Evolutionary conservation across 2,113 vertebrate genomes (phyloP).

Genomic region (Corythornis madagascariensis): DNA sequence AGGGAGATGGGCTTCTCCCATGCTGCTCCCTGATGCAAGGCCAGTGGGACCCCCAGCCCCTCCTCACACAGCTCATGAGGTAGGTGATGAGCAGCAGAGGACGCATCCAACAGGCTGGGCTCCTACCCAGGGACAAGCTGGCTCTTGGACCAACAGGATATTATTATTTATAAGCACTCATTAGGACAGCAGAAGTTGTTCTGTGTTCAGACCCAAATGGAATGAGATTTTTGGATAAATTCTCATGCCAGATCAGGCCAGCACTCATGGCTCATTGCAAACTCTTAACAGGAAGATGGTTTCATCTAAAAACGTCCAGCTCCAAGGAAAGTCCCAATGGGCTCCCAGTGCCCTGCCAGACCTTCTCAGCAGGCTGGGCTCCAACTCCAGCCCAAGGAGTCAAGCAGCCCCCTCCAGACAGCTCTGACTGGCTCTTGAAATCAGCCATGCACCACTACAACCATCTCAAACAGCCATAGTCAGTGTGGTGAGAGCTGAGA

Average conservation of each 20-base stretch:
- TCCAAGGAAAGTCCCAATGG: not conserved
- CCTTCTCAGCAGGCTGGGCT: not conserved
- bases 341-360: not conserved
- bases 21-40: fast-evolving
- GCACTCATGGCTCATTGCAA: not conserved
- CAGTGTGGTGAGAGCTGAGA: fast-evolving
- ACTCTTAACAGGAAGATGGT: not conserved
- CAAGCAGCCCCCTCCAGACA: fast-evolving
- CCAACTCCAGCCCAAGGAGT: not conserved
- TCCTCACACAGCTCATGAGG: fast-evolving
- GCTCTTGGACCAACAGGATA: not conserved
- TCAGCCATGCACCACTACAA: fast-evolving
- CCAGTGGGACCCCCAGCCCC: not conserved
- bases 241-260: not conserved
- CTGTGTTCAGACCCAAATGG: not conserved
- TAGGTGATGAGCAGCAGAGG: not conserved
- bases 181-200: not conserved
- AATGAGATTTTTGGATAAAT: not conserved
- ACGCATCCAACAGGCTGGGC: not conserved
- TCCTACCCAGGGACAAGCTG: not conserved
- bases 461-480: fast-evolving
- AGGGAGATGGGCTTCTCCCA: not conserved
- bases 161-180: not conserved
- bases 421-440: not conserved
- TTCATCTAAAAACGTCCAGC: not conserved